A percentile compares a stretch with the other conserved stretches of the same genome.
phyloP scores from a whole-genome alignment of 2,113 vertebrate species.

The Corythornis cristatus region DNA sequence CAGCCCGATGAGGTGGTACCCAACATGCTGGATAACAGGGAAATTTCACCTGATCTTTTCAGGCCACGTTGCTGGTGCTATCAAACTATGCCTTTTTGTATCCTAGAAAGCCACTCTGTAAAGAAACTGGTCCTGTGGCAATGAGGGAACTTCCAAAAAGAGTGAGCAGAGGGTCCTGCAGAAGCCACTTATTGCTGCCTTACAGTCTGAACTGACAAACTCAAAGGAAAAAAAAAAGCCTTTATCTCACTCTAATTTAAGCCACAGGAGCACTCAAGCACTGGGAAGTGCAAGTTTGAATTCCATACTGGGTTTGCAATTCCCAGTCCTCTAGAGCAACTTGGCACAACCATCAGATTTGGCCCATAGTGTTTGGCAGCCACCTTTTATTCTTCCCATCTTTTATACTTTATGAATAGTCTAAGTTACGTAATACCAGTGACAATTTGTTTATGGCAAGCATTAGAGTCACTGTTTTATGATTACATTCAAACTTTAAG shows the following conservation, averaged over 20 bases:
- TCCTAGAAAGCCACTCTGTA: background rate
- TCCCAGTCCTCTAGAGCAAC: background rate
- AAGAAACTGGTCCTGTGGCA: background rate
- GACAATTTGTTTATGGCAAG: conserved; percentile 62
- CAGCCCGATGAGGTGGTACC: background rate
- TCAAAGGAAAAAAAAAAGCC: background rate
- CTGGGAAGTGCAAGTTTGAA: background rate
- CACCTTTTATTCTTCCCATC: conserved; percentile 39
- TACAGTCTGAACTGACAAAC: background rate
- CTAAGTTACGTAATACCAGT: conserved; percentile 58
- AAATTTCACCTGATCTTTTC: background rate
- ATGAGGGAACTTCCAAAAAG: background rate
- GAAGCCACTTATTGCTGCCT: background rate
- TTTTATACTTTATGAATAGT: conserved; percentile 48
- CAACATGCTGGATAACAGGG: accelerated
- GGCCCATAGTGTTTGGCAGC: conserved; percentile 39
- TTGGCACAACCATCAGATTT: conserved; percentile 1
- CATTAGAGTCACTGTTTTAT: conserved; percentile 57
- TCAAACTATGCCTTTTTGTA: background rate
- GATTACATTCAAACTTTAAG: conserved; percentile 55
- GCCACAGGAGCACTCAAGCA: background rate
- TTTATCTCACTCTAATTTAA: background rate
- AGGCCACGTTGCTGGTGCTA: background rate
- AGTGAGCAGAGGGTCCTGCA: background rate
- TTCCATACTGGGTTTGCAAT: conserved; percentile 11